Conservation (phyloP, 2,888 invertebrate genomes). For the Sesia bembeciformis region DNA sequence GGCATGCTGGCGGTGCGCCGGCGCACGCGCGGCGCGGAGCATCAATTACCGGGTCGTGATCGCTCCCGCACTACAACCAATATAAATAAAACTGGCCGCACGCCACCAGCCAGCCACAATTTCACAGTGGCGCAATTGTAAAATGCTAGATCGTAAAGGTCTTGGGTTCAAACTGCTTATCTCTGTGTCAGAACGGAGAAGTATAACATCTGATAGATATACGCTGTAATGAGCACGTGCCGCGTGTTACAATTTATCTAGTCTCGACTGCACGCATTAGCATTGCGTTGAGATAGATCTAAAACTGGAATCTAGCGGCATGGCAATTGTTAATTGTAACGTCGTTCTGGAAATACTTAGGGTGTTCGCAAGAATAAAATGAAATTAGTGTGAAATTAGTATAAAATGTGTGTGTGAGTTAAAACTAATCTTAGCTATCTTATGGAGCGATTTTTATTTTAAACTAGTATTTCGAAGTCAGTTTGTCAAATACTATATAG, state of each 20-base stretch:
- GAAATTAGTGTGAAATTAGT: no score
- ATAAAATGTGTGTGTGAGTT: no score
- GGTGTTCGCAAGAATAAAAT: no score
- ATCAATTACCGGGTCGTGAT: constrained; percentile 71
- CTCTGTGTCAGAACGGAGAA: constrained; percentile 52
- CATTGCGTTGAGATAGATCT: no score
- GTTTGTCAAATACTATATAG: no score
- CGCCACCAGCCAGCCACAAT: constrained; percentile 44
- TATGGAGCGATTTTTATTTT: no score
- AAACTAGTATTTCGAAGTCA: no score
- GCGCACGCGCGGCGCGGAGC: constrained; percentile 50
- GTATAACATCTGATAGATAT: constrained; percentile 27
- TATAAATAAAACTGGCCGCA: constrained; percentile 62
- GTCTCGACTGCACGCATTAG: background rate
- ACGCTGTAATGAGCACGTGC: constrained; percentile 38
- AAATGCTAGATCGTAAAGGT: constrained; percentile 66
- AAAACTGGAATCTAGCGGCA: no score
- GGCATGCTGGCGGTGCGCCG: constrained; percentile 18
- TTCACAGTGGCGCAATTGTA: constrained; percentile 64
- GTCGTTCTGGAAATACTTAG: no score
- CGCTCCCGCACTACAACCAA: constrained; percentile 66
- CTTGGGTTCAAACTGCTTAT: constrained; percentile 58
- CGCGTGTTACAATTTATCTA: constrained; percentile 1
- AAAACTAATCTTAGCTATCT: no score
- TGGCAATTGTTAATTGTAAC: no score